Evolutionary conservation across 30 jellyfish, hydroid and myxozoan genomes (phyloP).

Genomic region (Hydra vulgaris): DNA sequence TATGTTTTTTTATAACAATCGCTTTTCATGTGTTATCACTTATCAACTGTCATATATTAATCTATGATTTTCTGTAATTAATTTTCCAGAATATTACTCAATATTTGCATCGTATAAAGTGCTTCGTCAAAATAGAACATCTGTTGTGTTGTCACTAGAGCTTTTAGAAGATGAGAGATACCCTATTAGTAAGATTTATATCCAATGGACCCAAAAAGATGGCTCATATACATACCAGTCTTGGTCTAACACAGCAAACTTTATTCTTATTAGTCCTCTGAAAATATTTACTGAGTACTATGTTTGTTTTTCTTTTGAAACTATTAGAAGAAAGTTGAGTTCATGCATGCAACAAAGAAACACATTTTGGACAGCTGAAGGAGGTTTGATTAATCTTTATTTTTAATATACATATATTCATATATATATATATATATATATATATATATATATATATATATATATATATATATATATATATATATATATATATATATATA

Average conservation of each 20-base stretch:
- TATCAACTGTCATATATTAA: too few relatives aligned
- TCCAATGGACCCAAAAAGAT: not conserved
- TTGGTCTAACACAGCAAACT: not conserved
- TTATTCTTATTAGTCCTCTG: not conserved
- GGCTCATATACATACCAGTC: not conserved
- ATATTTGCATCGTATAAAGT: not conserved
- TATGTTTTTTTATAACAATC: too few relatives aligned
- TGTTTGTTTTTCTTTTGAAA: not conserved
- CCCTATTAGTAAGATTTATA: not conserved
- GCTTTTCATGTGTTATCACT: too few relatives aligned
- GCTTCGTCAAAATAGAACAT: not conserved
- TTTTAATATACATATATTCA: too few relatives aligned
- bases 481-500: too few relatives aligned
- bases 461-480: too few relatives aligned
- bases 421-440: too few relatives aligned
- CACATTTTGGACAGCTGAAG: not conserved
- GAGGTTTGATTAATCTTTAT: too few relatives aligned
- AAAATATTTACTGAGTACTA: not conserved
- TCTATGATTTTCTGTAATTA: too few relatives aligned
- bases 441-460: too few relatives aligned
- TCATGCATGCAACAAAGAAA: not conserved
- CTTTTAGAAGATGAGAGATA: not conserved
- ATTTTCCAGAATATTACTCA: not conserved
- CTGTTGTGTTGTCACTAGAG: not conserved
- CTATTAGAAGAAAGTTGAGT: not conserved